Evolutionary conservation across 2,113 vertebrate species (phyloP), one percentile per base, ranked within the genome.

Genomic region (Hylia prasina): DNA sequence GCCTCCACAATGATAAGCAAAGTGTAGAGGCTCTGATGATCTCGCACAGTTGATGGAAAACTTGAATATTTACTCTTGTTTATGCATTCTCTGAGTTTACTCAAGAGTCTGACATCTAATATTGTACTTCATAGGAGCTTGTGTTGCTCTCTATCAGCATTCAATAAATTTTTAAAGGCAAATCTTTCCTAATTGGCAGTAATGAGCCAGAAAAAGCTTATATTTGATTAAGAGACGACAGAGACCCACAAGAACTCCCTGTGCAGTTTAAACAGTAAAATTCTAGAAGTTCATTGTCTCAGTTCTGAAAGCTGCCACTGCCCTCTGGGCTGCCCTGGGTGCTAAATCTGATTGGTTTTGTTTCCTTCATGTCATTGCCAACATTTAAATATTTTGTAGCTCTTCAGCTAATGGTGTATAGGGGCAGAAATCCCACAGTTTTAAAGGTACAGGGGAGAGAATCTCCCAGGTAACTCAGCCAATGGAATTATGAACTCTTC

Each of bases 181-280:
- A 86, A 40, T 65, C 54, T 93, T 87, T 94, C 71, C 71, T 96
- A 95, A 95, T 93, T 93, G 85, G 48, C 77, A 92, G 60, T 66
- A 96, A 82, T 51, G 71, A 96, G 68, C n/a, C 68, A 42, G 72
- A 87, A 91, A 95, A 97, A 89, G n/a, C 17, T 64, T 76, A 48
- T 39, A 61, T n/a, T 93, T 72, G 56, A 70, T 97, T 94, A 94
- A 96, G 39, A 50, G 70, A 88, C 87, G 58, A 56, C 4, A 31
- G 60, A 75, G 51, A 86, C 31, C 50, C 47, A 21, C 40, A 50
- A 61, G 57, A 86, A 31, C 5, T 50, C 54, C 47, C 50, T 76
- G 20, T 64, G 50, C 51, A 50, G 45, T 44, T 56, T 56, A 50
- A 90, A 61, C 63, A 70, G 81, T 66, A 88, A 47, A 66, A 84